Evolutionary conservation across 2,113 vertebrate species (phyloP), one percentile per base, ranked within the genome.

Genomic region (Gorsachius goisagi): DNA sequence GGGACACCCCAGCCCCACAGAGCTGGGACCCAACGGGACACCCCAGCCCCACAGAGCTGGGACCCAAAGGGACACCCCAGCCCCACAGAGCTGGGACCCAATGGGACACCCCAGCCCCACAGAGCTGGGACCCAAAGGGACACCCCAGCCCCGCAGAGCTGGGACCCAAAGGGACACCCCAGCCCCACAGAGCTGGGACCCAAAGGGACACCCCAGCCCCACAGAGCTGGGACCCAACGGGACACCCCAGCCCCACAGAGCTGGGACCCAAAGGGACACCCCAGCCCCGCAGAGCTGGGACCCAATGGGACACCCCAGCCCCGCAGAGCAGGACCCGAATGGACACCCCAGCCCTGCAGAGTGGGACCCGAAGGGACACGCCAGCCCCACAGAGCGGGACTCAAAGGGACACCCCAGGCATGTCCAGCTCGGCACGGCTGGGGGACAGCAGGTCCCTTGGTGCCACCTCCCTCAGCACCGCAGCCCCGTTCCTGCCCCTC

Each of bases 341-440:
- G 55, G 73, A 59, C 26, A 60, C 4, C 44, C 15, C 30, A 58
- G 53, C 10, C 52, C 60, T 6, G 44, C 15, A 47, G 20, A 75
- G 12, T 13, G 19, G 39, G 39, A 45, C 5, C 39, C 9, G 1
- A 28, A 4, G 11, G 26, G 56, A 60, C 22, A 56, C 15, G 12
- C 71, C 24, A 39, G 28, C 28, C 24, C 30, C 2, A 20, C 69
- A 53, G 49, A 72, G 49, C 53, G 3, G 41, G 32, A 45, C 4
- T 12, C 4, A 2, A 15, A 1, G 41, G 72, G 73, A 59, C 33
- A 60, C 3, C 27, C 15, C 24, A 59, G 45, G 32, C 53, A 53
- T 5, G 1, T 63, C 56, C 44, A 8, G 27, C 50, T n/a, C 3
- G 1, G 63, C 9, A 0, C 1, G 1, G 58, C 56, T 27, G 17